phyloP scores from a whole-genome alignment of 1,140 invertebrate genomes.

The Dinoponera quadriceps region DNA sequence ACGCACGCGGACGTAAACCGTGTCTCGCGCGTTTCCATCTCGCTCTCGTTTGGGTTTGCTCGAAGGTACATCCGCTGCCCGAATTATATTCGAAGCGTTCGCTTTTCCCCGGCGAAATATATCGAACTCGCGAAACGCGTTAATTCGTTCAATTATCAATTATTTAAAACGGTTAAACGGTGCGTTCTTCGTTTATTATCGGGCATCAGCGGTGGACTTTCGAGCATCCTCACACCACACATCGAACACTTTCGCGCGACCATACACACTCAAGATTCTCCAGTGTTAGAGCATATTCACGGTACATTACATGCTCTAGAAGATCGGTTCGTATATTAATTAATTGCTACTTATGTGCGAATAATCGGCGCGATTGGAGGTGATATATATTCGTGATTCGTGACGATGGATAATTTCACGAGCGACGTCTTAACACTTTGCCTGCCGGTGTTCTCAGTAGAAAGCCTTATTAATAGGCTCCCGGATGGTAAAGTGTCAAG shows the following conservation, averaged over 20 bases:
- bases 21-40: slow-evolving; percentile 12
- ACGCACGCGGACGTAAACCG: slow-evolving; percentile 43
- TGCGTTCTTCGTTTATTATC: slow-evolving; percentile 6
- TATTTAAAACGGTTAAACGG: no score
- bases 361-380: slow-evolving; percentile 70
- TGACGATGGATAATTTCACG: background rate
- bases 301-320: slow-evolving; percentile 84
- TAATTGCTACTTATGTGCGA: slow-evolving; percentile 81
- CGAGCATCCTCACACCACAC: slow-evolving; percentile 62
- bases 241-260: slow-evolving; percentile 68
- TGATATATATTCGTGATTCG: slow-evolving; percentile 8
- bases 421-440: background rate
- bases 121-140: background rate
- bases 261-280: slow-evolving; percentile 76
- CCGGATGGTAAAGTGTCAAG: no score
- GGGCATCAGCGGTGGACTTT: background rate
- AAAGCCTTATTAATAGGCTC: no score
- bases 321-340: slow-evolving; percentile 82
- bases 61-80: background rate
- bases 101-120: background rate
- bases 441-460: no score
- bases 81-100: background rate
- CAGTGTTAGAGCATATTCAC: slow-evolving; percentile 84
- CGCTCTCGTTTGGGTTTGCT: slow-evolving; percentile 9
- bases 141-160: no score